Evolutionary conservation across 2,113 vertebrate genomes (phyloP).

Genomic region (Hemicordylus capensis): DNA sequence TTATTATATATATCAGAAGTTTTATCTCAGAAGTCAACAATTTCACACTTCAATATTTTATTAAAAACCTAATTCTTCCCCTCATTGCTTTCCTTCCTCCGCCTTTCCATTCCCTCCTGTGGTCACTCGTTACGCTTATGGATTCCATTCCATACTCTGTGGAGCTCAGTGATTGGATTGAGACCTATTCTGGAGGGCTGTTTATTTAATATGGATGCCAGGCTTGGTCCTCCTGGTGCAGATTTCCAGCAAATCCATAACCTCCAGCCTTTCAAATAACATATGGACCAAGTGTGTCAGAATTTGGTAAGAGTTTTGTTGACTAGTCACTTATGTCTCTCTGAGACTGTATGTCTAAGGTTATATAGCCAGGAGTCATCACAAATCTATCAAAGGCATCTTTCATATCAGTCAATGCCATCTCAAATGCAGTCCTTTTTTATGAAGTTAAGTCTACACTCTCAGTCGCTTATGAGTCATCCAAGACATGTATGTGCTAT

Average conservation of each 20-base stretch:
- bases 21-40: constrained; percentile 19
- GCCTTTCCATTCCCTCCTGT: background rate
- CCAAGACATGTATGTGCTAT: background rate
- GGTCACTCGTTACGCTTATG: background rate
- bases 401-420: background rate
- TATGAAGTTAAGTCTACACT: background rate
- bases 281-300: background rate
- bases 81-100: background rate
- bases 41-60: constrained; percentile 13
- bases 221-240: background rate
- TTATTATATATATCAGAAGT: background rate
- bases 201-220: background rate
- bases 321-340: background rate
- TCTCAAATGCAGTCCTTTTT: background rate
- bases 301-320: background rate
- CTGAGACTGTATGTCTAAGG: background rate
- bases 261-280: background rate
- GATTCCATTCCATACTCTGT: background rate
- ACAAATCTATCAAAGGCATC: background rate
- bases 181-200: background rate
- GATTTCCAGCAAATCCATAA: background rate
- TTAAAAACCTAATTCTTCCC: background rate
- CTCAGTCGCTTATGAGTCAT: background rate
- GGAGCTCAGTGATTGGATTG: background rate
- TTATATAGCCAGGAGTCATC: no score